Evolutionary conservation across 2,113 vertebrate species (phyloP).

Genomic region (Phaethornis superciliosus): DNA sequence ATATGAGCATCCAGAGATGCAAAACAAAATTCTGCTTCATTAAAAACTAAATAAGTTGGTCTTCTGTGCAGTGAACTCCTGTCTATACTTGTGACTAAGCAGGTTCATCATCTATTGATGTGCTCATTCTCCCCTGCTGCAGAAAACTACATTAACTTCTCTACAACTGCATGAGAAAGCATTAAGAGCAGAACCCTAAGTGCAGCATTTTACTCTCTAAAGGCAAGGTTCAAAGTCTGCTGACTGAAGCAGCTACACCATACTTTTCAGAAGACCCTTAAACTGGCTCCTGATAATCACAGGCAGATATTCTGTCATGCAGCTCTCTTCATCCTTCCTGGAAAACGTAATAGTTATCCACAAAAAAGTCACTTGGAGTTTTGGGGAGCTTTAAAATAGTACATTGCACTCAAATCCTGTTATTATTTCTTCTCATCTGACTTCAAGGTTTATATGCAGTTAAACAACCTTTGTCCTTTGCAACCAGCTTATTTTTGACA

Average conservation of each 20-base stretch:
- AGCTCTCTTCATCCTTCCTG: background rate
- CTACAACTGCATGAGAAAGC: background rate
- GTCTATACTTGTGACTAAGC: background rate
- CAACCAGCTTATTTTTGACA: slow-evolving; percentile 52
- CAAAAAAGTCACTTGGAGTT: background rate
- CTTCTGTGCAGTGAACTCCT: background rate
- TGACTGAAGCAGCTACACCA: background rate
- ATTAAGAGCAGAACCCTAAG: background rate
- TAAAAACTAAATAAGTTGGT: background rate
- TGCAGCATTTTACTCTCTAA: background rate
- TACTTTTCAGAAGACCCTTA: background rate
- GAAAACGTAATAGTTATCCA: background rate
- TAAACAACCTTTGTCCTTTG: slow-evolving; percentile 51
- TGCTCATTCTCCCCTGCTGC: background rate
- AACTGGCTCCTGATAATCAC: background rate
- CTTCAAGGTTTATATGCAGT: slow-evolving; percentile 56
- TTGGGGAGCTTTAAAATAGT: background rate
- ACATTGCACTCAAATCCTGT: background rate
- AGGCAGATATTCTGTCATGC: background rate
- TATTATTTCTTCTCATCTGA: slow-evolving; percentile 8
- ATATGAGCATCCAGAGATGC: background rate
- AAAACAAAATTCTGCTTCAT: background rate
- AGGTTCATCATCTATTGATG: background rate
- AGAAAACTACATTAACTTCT: background rate
- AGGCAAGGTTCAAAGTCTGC: background rate